These are phyloP conservation scores for Listronotus bonariensis DNA, from an alignment of 1,140 invertebrate genomes.

Conservation along the genomic window DNA sequence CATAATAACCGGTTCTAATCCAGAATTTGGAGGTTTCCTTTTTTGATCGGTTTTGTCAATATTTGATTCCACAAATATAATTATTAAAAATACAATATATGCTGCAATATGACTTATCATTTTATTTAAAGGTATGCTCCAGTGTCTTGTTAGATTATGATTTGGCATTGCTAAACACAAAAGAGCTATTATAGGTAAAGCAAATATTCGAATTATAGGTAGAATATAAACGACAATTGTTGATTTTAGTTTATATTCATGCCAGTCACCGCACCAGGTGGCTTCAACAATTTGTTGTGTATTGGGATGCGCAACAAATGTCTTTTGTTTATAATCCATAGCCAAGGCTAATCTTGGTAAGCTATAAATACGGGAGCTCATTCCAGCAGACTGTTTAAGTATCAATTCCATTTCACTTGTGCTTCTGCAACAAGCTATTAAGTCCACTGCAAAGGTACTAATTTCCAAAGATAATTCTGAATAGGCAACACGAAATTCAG, in stretches of 20 bases:
- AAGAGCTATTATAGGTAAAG: slow-evolving; percentile 58
- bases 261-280: slow-evolving; percentile 62
- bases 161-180: slow-evolving; percentile 56
- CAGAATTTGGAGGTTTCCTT: slow-evolving; percentile 61
- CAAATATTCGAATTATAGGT: slow-evolving; percentile 53
- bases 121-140: slow-evolving; percentile 62
- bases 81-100: slow-evolving; percentile 66
- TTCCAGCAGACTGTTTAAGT: slow-evolving; percentile 60
- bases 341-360: slow-evolving; percentile 70
- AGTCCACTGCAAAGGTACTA: slow-evolving; percentile 66
- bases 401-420: slow-evolving; percentile 71
- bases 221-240: slow-evolving; percentile 48
- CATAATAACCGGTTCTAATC: slow-evolving; percentile 56
- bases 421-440: slow-evolving; percentile 66
- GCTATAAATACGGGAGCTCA: slow-evolving; percentile 52
- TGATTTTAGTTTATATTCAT: slow-evolving; percentile 60
- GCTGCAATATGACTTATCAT: slow-evolving; percentile 64
- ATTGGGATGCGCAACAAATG: slow-evolving; percentile 75
- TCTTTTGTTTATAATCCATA: slow-evolving; percentile 73
- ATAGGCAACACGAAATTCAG: slow-evolving; percentile 65
- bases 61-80: slow-evolving; percentile 64
- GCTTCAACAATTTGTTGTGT: slow-evolving; percentile 65
- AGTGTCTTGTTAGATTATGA: slow-evolving; percentile 54
- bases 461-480: slow-evolving; percentile 60
- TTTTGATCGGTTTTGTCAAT: slow-evolving; percentile 60